Evolutionary conservation across 2,797 vertebrate genomes (phyloP).

Genomic region (Sternotherus odoratus): DNA sequence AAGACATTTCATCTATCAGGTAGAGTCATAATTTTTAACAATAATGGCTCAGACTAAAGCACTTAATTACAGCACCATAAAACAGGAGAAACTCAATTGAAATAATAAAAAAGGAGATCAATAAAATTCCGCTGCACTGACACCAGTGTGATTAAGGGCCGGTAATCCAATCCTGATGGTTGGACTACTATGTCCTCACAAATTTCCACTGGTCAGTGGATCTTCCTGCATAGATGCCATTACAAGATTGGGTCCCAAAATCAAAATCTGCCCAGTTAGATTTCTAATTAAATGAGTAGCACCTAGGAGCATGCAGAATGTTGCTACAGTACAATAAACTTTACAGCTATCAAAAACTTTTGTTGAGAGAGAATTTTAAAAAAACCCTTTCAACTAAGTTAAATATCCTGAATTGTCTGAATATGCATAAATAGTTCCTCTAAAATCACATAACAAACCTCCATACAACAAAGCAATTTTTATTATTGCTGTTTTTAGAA

Average conservation of each 20-base stretch:
- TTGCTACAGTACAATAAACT: neutral
- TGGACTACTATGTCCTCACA: neutral
- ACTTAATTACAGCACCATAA: neutral
- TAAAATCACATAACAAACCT: neutral
- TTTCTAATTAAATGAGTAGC: neutral
- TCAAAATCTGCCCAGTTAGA: neutral
- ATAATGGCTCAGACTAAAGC: neutral
- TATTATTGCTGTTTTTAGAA: neutral
- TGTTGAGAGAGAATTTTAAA: fast-evolving
- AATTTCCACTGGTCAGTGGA: neutral
- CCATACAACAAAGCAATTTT: neutral
- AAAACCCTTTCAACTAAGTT: fast-evolving
- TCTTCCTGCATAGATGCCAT: neutral
- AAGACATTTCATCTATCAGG: neutral
- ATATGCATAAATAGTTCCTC: neutral
- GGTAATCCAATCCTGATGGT: neutral
- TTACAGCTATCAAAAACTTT: neutral
- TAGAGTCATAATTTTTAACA: neutral
- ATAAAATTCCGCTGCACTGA: neutral
- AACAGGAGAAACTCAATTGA: neutral
- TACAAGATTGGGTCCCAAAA: neutral
- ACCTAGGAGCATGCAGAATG: neutral
- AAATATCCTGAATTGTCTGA: neutral
- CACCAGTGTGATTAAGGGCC: neutral
- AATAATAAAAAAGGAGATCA: neutral